A percentile compares a stretch with the other conserved stretches of the same genome.
phyloP scores from a whole-genome alignment of 2,113 vertebrate genomes.

The Buteo buteo region DNA sequence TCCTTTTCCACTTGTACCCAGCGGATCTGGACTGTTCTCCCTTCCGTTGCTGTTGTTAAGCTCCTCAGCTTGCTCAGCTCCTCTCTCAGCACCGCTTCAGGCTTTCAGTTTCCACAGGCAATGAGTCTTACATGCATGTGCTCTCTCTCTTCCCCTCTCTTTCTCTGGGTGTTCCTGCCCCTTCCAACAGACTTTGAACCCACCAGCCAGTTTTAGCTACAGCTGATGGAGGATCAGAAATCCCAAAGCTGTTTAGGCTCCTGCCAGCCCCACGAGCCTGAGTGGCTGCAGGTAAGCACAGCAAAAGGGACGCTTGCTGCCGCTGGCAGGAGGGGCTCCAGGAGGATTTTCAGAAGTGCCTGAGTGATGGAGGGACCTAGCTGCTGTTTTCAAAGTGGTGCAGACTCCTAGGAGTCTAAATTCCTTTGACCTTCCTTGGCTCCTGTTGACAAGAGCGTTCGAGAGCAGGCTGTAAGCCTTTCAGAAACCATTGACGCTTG shows the following conservation, averaged over 20 bases:
- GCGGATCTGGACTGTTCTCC: not conserved
- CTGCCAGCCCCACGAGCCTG: not conserved
- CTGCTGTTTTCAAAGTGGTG: not conserved
- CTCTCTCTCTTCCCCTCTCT: not conserved
- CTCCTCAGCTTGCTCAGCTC: rapidly evolving
- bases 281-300: not conserved
- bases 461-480: not conserved
- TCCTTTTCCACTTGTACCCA: not conserved
- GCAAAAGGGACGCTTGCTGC: not conserved
- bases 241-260: not conserved
- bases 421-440: constrained; percentile 36
- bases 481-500: not conserved
- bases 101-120: not conserved
- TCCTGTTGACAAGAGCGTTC: rapidly evolving
- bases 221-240: not conserved
- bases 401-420: constrained; percentile 37
- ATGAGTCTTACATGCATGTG: not conserved
- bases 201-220: not conserved
- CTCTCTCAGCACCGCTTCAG: not conserved
- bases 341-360: not conserved
- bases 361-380: not conserved
- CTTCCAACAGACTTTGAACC: not conserved
- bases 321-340: not conserved
- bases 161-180: not conserved
- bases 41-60: not conserved